phyloP scores from a whole-genome alignment of 2,113 vertebrate genomes.

The Psephotus haematonotus region DNA sequence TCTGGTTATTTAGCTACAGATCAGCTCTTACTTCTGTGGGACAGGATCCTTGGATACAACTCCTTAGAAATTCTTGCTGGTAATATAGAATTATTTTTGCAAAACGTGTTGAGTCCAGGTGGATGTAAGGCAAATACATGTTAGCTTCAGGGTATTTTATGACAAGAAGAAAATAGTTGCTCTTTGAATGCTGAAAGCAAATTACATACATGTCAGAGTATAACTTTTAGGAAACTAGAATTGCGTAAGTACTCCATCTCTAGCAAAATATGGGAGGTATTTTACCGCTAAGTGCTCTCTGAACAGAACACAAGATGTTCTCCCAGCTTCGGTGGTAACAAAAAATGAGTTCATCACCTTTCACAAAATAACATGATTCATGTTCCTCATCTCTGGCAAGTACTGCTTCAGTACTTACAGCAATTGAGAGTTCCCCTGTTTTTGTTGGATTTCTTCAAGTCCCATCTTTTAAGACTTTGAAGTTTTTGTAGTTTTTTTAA shows the following conservation, averaged over 20 bases:
- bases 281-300: neutral
- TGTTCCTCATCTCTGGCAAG: neutral
- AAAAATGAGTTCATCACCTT: neutral
- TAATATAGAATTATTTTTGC: slow-evolving; percentile 68
- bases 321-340: neutral
- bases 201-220: neutral
- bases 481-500: neutral
- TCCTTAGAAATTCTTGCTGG: slow-evolving; percentile 93
- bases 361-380: neutral
- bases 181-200: neutral
- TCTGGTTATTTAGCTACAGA: slow-evolving; percentile 98
- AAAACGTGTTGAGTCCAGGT: neutral
- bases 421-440: neutral
- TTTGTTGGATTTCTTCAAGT: neutral
- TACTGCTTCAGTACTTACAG: neutral
- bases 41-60: slow-evolving; percentile 94
- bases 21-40: slow-evolving; percentile 96
- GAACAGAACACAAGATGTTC: neutral
- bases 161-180: neutral
- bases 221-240: neutral
- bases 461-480: neutral
- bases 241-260: neutral
- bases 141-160: neutral
- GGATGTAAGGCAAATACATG: neutral
- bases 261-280: neutral